phyloP scores from a whole-genome alignment of 2,113 vertebrate species.

The Rhipidura dahli region DNA sequence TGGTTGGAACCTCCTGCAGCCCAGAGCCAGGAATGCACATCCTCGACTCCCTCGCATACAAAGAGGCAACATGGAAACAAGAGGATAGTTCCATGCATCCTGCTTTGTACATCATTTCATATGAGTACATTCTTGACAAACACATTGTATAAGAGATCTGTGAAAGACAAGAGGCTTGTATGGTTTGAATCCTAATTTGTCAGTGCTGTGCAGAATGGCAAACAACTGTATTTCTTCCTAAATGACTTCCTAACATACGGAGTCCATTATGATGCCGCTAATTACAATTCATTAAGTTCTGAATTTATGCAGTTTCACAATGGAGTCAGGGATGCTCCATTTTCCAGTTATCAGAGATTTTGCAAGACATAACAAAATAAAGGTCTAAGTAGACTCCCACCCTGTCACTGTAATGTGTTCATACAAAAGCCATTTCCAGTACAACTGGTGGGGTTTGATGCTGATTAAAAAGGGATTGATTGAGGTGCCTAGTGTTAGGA shows the following conservation, averaged over 20 bases:
- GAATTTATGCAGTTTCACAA: constrained; percentile 42
- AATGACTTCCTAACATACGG: constrained; percentile 30
- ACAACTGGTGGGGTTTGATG: not conserved
- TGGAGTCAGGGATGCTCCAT: not conserved
- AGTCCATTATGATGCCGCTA: constrained; percentile 20
- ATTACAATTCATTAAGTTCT: constrained; percentile 62
- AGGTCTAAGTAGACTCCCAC: not conserved
- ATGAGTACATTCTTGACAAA: not conserved
- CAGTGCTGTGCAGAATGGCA: constrained; percentile 25
- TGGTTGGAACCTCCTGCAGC: not conserved
- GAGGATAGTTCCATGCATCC: not conserved
- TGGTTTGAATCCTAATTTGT: constrained; percentile 53
- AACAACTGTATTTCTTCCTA: constrained; percentile 35
- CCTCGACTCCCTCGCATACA: not conserved
- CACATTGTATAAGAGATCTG: not conserved
- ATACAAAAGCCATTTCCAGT: not conserved
- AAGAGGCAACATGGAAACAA: not conserved
- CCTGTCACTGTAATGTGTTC: not conserved
- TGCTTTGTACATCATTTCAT: not conserved
- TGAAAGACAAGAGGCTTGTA: constrained; percentile 23
- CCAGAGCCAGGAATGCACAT: not conserved
- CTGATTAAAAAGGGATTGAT: not conserved
- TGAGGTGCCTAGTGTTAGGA: not conserved
- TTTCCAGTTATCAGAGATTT: constrained; percentile 10
- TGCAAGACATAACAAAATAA: not conserved